These are phyloP conservation scores for Hemibagrus guttatus DNA, from an alignment of 2,797 vertebrate species.

Conservation along the genomic window DNA sequence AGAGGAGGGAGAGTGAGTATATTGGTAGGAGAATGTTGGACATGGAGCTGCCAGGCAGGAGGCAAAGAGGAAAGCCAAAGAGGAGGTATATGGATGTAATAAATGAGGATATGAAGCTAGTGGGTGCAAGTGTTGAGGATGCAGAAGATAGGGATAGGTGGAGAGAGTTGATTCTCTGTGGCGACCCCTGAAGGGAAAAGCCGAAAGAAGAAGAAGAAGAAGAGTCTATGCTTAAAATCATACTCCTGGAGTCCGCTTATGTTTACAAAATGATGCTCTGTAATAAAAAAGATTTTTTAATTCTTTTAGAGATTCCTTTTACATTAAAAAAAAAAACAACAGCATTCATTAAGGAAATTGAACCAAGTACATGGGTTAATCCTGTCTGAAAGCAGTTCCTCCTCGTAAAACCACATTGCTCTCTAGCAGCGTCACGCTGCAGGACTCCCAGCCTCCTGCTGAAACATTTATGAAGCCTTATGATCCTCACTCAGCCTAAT, in stretches of 20 bases:
- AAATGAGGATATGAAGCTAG: too few species aligned
- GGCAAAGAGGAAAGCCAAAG: too few species aligned
- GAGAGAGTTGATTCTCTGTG: too few species aligned
- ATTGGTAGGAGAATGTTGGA: too few species aligned
- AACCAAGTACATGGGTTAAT: constrained; percentile 12
- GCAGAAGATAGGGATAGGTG: too few species aligned
- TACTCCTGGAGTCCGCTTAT: background rate
- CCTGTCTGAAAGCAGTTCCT: constrained; percentile 32
- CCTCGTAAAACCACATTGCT: constrained; percentile 27
- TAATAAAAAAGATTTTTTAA: background rate
- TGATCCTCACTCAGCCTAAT: constrained; percentile 74
- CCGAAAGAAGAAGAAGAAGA: too few species aligned
- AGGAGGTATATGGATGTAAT: too few species aligned
- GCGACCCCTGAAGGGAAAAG: too few species aligned
- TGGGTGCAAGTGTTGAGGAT: too few species aligned
- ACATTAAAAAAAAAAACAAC: background rate
- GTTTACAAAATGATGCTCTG: background rate
- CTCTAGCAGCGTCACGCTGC: constrained; percentile 16
- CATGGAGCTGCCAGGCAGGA: too few species aligned
- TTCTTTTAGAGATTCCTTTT: background rate
- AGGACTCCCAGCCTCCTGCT: constrained; percentile 68
- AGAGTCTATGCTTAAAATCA: background rate
- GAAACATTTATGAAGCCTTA: constrained; percentile 78
- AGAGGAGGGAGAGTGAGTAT: too few species aligned
- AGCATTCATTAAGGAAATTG: background rate